A percentile compares a stretch with the other conserved stretches of the same genome.
Conservation (phyloP, 2,797 vertebrate genomes). For the Odontamblyopus lacepedii region DNA sequence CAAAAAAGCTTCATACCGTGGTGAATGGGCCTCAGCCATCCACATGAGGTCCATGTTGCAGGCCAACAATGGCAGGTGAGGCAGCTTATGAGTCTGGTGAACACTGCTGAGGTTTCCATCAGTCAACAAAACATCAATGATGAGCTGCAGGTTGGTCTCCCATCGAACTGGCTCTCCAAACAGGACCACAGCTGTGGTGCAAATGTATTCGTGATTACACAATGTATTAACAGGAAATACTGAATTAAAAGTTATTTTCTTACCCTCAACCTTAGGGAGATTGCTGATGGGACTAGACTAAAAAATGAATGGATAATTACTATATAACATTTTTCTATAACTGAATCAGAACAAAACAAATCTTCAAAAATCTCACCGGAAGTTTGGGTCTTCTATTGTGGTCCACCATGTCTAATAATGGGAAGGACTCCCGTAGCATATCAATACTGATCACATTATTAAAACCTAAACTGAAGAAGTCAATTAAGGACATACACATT, state of each 20-base stretch:
- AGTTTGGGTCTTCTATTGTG: conserved; percentile 86
- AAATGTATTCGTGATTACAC: neutral
- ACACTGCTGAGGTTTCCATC: conserved; percentile 81
- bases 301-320: conserved; percentile 45
- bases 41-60: conserved; percentile 97
- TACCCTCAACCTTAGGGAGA: conserved; percentile 88
- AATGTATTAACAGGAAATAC: neutral
- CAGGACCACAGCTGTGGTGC: conserved; percentile 81
- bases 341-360: neutral
- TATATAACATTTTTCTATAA: neutral
- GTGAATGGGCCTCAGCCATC: conserved; percentile 90
- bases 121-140: conserved; percentile 86
- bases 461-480: conserved; percentile 83
- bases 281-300: conserved; percentile 80
- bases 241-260: conserved; percentile 25
- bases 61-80: conserved; percentile 87
- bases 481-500: conserved; percentile 35
- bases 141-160: conserved; percentile 94
- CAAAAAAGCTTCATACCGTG: conserved; percentile 71
- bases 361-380: conserved; percentile 67
- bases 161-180: conserved; percentile 92
- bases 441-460: conserved; percentile 86
- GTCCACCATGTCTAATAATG: conserved; percentile 90
- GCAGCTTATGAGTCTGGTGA: conserved; percentile 65
- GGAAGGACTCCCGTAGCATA: conserved; percentile 84